phyloP scores from a whole-genome alignment of 2,888 invertebrate species.

The Campoplex capitator region DNA sequence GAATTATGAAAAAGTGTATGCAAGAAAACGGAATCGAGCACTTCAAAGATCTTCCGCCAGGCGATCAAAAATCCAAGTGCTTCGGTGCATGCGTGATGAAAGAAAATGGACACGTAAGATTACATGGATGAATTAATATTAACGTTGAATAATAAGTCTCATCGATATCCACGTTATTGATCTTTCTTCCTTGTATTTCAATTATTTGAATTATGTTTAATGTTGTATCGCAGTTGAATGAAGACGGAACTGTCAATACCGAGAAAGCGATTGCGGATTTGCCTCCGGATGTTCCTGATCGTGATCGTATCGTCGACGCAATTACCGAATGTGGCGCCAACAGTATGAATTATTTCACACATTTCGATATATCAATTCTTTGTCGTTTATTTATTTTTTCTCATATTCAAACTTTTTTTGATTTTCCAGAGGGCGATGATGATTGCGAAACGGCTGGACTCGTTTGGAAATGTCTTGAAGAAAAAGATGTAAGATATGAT shows the following conservation, averaged over 20 bases:
- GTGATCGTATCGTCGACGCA: slow-evolving; percentile 42
- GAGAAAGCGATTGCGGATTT: slow-evolving; percentile 37
- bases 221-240: slow-evolving; percentile 53
- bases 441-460: slow-evolving; percentile 66
- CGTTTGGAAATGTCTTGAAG: slow-evolving; percentile 56
- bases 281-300: slow-evolving; percentile 49
- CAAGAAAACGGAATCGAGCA: slow-evolving; percentile 10
- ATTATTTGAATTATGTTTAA: not conserved
- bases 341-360: slow-evolving; percentile 47
- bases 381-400: not conserved
- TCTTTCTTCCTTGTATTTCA: too few relatives aligned
- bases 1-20: slow-evolving; percentile 8
- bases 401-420: not conserved
- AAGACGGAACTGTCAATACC: slow-evolving; percentile 60
- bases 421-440: slow-evolving; percentile 61
- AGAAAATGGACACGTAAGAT: slow-evolving; percentile 51
- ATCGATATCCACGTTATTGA: not conserved
- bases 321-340: slow-evolving; percentile 53
- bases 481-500: slow-evolving; percentile 56
- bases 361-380: slow-evolving; percentile 10
- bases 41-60: not conserved
- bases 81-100: slow-evolving; percentile 68
- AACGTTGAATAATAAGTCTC: not conserved
- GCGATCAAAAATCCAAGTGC: slow-evolving; percentile 50
- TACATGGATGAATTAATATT: not conserved